phyloP scores from a whole-genome alignment of 2,113 vertebrate genomes.

The Sturnira hondurensis region DNA sequence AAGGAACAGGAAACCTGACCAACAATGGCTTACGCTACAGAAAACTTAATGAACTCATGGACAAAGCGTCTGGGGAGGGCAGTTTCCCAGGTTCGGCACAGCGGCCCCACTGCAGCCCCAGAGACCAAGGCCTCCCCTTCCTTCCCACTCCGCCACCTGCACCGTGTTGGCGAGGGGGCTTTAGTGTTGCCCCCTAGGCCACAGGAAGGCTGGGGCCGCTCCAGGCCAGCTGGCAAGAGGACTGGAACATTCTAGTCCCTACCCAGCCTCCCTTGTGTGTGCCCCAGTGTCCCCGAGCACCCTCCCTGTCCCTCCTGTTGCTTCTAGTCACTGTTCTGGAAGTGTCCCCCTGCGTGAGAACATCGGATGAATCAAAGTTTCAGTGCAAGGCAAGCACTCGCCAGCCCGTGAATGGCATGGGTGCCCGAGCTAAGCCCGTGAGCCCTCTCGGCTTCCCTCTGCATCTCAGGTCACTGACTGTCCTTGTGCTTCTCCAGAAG shows the following conservation, averaged over 20 bases:
- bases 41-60: background rate
- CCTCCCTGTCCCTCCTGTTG: background rate
- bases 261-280: background rate
- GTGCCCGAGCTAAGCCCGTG: background rate
- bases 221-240: background rate
- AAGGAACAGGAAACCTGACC: background rate
- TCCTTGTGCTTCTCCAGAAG: background rate
- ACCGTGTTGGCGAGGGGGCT: background rate
- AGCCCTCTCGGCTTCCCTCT: background rate
- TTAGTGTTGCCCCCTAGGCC: background rate
- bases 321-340: background rate
- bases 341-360: background rate
- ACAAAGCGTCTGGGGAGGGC: background rate
- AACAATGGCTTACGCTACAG: background rate
- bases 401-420: background rate
- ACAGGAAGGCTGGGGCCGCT: background rate
- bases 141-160: background rate
- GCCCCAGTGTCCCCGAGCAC: background rate
- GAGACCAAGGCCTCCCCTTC: background rate
- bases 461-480: background rate
- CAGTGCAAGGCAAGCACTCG: rapidly evolving
- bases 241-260: background rate
- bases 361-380: background rate
- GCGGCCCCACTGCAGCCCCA: background rate
- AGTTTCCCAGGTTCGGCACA: background rate